A percentile compares a stretch with the other conserved stretches of the same genome.
phyloP scores from a whole-genome alignment of 2,113 vertebrate genomes.

The Poecilia latipinna region DNA sequence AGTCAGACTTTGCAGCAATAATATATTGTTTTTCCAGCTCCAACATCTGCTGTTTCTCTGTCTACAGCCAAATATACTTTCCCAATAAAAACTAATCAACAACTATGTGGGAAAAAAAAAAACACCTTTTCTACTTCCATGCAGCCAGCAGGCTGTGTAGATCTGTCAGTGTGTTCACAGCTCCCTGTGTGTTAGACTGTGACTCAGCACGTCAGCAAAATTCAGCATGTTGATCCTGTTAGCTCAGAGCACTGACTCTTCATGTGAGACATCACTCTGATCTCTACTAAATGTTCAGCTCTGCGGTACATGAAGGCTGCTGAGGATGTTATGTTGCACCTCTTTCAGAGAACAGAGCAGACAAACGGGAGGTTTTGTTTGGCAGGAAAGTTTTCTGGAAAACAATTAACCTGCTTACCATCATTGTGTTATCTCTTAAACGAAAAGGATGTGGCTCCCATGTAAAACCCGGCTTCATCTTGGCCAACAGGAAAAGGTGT shows the following conservation, averaged over 20 bases:
- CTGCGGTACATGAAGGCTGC: too few relatives aligned
- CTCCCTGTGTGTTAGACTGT: slow-evolving; percentile 21
- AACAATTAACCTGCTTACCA: neutral
- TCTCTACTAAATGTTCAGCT: neutral
- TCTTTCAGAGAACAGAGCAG: too few relatives aligned
- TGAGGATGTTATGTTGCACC: too few relatives aligned
- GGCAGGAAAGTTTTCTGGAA: too few relatives aligned
- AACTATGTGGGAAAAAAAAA: neutral
- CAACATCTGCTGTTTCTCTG: too few relatives aligned
- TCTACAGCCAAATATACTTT: too few relatives aligned
- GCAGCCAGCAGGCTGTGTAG: slow-evolving; percentile 2
- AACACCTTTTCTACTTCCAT: neutral
- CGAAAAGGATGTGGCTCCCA: slow-evolving; percentile 29
- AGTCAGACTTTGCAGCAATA: too few relatives aligned
- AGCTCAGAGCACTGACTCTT: slow-evolving; percentile 33
- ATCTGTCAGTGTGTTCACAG: neutral
- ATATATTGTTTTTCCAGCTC: too few relatives aligned
- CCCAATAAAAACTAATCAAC: neutral
- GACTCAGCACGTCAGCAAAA: slow-evolving; percentile 28
- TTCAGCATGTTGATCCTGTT: slow-evolving; percentile 15
- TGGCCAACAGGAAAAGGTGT: neutral
- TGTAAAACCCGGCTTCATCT: slow-evolving; percentile 34
- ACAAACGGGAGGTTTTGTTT: too few relatives aligned
- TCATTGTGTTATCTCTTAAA: neutral
- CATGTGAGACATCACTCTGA: slow-evolving; percentile 10